Evolutionary conservation across 2,888 invertebrate genomes (phyloP).

Genomic region (Scaptomyza tumidula): DNA sequence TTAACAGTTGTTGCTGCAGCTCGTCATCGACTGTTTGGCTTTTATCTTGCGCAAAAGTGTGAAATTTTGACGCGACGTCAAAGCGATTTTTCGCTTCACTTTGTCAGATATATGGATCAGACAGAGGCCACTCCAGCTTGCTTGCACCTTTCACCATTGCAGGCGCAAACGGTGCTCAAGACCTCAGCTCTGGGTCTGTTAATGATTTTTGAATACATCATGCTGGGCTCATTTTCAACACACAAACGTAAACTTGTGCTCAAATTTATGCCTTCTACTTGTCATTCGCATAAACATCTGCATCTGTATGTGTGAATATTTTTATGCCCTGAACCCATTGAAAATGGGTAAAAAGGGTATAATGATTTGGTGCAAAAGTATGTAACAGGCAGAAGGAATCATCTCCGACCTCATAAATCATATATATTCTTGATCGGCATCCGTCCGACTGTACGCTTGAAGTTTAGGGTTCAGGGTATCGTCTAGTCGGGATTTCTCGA

Average conservation of each 20-base stretch:
- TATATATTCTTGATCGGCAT: too few species aligned
- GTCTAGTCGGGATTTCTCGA: too few species aligned
- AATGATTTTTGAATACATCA: slow-evolving; percentile 73
- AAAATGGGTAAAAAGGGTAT: too few species aligned
- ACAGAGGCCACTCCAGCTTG: slow-evolving; percentile 10
- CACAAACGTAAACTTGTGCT: slow-evolving; percentile 17
- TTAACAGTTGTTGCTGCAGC: slow-evolving; percentile 28
- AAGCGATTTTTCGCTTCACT: slow-evolving; percentile 71
- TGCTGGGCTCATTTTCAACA: slow-evolving; percentile 63
- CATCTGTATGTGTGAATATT: neutral
- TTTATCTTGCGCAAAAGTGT: slow-evolving; percentile 72
- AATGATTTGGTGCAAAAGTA: too few species aligned
- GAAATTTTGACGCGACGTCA: slow-evolving; percentile 79
- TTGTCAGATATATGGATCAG: slow-evolving; percentile 72
- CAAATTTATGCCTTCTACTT: slow-evolving; percentile 33
- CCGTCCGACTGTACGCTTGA: too few species aligned
- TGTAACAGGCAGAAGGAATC: too few species aligned
- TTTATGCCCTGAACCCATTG: too few species aligned
- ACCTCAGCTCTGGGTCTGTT: slow-evolving; percentile 34
- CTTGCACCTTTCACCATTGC: slow-evolving; percentile 64
- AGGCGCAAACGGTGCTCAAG: slow-evolving; percentile 1
- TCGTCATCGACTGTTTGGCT: slow-evolving; percentile 49
- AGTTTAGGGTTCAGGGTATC: too few species aligned
- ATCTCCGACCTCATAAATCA: too few species aligned
- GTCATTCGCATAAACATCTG: slow-evolving; percentile 16